These are phyloP conservation scores for Lycodopsis pacificus DNA, from an alignment of 2,797 vertebrate species.

Conservation along the genomic window DNA sequence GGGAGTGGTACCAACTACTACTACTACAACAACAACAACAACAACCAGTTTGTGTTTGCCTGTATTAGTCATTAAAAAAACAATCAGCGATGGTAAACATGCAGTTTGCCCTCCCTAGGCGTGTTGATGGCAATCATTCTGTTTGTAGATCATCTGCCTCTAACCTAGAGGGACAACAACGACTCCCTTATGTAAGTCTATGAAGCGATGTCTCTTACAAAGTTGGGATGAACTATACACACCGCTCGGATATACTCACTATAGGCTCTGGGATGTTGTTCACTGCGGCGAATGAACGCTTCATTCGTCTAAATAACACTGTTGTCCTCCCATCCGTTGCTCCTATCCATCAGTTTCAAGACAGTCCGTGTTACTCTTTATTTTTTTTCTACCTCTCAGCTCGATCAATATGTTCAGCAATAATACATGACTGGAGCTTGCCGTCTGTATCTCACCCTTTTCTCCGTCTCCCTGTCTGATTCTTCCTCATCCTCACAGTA, in stretches of 20 bases:
- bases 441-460: slow-evolving; percentile 46
- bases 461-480: slow-evolving; percentile 30
- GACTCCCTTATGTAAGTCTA: slow-evolving; percentile 51
- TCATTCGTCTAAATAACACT: slow-evolving; percentile 69
- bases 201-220: slow-evolving; percentile 54
- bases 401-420: slow-evolving; percentile 74
- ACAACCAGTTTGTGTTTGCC: slow-evolving; percentile 58
- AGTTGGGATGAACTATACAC: slow-evolving; percentile 37
- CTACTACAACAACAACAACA: too few relatives aligned
- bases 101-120: slow-evolving; percentile 60
- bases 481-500: slow-evolving; percentile 42
- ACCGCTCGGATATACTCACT: slow-evolving; percentile 11
- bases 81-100: slow-evolving; percentile 70
- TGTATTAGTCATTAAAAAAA: slow-evolving; percentile 66
- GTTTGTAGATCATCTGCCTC: slow-evolving; percentile 61
- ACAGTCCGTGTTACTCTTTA: slow-evolving; percentile 39
- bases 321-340: slow-evolving; percentile 52
- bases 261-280: slow-evolving; percentile 32
- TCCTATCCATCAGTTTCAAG: slow-evolving; percentile 58
- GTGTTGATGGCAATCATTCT: slow-evolving; percentile 65
- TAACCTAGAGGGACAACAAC: slow-evolving; percentile 65
- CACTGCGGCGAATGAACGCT: slow-evolving; percentile 31
- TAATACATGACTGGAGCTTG: slow-evolving; percentile 69
- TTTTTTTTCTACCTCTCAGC: slow-evolving; percentile 24
- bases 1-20: slow-evolving; percentile 22